A percentile compares a stretch with the other conserved stretches of the same genome.
These are phyloP conservation scores for Calypte anna DNA, from an alignment of 2,113 vertebrate genomes.

Conservation along the genomic window DNA sequence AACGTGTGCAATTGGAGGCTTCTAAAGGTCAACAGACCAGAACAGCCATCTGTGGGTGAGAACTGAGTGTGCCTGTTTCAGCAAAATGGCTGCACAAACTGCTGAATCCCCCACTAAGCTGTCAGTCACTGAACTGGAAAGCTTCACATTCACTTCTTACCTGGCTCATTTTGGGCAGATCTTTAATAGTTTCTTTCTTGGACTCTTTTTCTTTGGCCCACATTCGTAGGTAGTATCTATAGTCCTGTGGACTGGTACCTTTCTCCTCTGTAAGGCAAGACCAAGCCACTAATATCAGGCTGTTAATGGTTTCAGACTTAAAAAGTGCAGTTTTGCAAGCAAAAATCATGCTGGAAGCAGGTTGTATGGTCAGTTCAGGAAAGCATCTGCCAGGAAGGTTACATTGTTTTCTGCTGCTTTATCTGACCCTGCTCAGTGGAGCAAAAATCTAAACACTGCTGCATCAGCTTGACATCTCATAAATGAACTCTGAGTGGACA, in stretches of 20 bases:
- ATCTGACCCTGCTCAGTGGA: background rate
- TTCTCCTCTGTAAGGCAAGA: constrained; percentile 82
- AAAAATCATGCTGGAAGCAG: background rate
- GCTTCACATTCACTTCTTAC: constrained; percentile 69
- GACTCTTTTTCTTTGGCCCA: constrained; percentile 94
- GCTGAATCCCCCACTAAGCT: background rate
- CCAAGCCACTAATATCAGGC: background rate
- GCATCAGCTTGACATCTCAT: background rate
- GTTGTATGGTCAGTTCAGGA: background rate
- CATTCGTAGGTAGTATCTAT: constrained; percentile 91
- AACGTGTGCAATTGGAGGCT: background rate
- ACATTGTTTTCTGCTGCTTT: background rate
- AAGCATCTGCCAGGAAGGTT: background rate
- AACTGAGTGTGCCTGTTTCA: background rate
- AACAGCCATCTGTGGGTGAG: background rate
- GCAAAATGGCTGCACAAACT: background rate
- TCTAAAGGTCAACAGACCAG: background rate
- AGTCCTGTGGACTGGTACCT: constrained; percentile 85
- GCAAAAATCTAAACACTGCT: background rate
- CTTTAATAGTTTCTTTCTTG: constrained; percentile 92
- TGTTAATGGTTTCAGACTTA: background rate
- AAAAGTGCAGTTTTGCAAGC: background rate
- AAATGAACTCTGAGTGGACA: background rate
- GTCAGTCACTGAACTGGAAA: background rate
- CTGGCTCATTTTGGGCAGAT: constrained; percentile 97